Evolutionary conservation across 2,888 invertebrate species (phyloP), one percentile per base, ranked within the genome.

Genomic region (Nudaria mundana): DNA sequence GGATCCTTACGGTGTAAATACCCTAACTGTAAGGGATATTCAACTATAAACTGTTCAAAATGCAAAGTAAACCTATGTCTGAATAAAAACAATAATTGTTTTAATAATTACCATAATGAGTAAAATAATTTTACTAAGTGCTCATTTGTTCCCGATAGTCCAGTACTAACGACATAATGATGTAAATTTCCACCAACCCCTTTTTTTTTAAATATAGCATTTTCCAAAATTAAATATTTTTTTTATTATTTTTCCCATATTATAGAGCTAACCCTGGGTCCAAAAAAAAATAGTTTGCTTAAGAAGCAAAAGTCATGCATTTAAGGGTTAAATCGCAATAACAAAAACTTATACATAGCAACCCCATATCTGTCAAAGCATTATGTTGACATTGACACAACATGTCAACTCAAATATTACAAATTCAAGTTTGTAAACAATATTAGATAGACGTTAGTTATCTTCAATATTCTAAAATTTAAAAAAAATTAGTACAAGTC

Each of bases 31-130:
- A 54, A 50, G 30, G 54, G 57, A 15, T 53, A 52, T 44, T 51
- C 51, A 20, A 53, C 51, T 24, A 45, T 45, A 30, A 31, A 29
- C 7, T 56, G 51, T 44, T 23, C 23, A 23, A 55, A 57, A 46
- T 57, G 52, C 39, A 25, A 30, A 12, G 35, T 57, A n/a, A 53
- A 50, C 31, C 30, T 51, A 14, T 56, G 53, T 38, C 47, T 54
- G 22, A 54, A 50, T 39, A 50, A 52, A 45, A 48, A 50, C 36
- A 55, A 50, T 24, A 48, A 52, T 34, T 55, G 50, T 37, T 54
- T 46, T 37, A 16, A 10, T 13, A 40, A 52, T 30, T 48, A 43
- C 29, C 47, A 45, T 24, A 44, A 46, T 29, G 13, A 29, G 33
- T 26, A 37, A 44, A 30, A 30, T 16, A n/a, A n/a, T 41, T 36